Percentiles rank a stretch among this genome's conserved stretches.
phyloP scores from a whole-genome alignment of 2,797 vertebrate species.

The Aldrovandia affinis region DNA sequence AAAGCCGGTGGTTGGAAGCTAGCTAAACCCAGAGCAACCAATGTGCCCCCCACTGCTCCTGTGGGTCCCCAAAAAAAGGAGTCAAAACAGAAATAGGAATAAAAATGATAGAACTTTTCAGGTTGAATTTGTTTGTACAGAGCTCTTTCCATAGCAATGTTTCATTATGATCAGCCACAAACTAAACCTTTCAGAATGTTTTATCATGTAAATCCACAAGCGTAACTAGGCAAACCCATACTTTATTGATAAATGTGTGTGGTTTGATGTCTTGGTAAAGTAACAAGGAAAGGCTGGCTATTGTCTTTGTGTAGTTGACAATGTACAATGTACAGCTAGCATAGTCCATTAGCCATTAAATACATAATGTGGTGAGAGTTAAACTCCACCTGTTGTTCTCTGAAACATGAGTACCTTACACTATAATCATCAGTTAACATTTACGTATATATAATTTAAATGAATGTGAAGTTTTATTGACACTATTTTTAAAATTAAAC shows the following conservation, averaged over 20 bases:
- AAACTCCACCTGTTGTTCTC: too few species aligned
- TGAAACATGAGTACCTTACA: too few species aligned
- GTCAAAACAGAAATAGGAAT: not conserved
- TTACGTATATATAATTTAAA: too few species aligned
- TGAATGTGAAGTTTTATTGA: too few species aligned
- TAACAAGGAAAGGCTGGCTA: not conserved
- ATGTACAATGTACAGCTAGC: not conserved
- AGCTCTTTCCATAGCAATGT: not conserved
- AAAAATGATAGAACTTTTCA: not conserved
- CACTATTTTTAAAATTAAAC: not conserved
- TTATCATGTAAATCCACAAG: too few species aligned
- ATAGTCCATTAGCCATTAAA: not conserved
- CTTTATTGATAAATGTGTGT: too few species aligned
- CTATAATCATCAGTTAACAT: too few species aligned
- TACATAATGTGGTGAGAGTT: not conserved
- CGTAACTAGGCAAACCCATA: too few species aligned
- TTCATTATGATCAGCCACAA: not conserved
- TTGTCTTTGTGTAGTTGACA: not conserved
- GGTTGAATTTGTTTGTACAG: not conserved
- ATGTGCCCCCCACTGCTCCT: not conserved
- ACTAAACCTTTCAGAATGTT: not conserved
- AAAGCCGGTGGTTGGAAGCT: not conserved
- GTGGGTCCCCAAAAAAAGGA: not conserved
- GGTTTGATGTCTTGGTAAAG: too few species aligned
- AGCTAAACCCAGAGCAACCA: not conserved